Base-by-base conservation (phyloP, 64 coral and sea anemone species). In the Actinia tenebrosa region DNA sequence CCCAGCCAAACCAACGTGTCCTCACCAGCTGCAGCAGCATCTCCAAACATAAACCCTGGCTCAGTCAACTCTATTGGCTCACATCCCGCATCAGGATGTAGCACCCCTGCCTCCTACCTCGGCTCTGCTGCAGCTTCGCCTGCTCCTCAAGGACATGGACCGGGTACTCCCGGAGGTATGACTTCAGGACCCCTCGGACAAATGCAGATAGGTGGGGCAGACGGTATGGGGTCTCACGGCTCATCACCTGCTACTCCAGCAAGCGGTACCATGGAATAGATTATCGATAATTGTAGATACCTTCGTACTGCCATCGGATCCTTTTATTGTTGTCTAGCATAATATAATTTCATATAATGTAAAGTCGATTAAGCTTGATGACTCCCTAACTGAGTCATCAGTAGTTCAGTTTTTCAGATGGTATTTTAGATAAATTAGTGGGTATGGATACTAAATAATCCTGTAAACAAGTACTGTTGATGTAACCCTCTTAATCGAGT, bases 101-200 rank as follows among this genome's bases (percentile, higher is more conserved):
- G 90, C 62, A 92, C 90, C 17, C 90, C 90, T n/a, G 90, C 84
- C n/a, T 92, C 90, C 56, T 92, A 87, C 79, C 84, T 92, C 64
- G 90, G 90, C 44, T 75, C 69, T 75, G 84, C 83, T 7, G 80
- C 86, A 46, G 90, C 90, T 5, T 79, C 85, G 0, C 86, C 90
- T 25, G 84, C 85, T 1, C 86, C 85, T 2, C 84, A 69, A 22
- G 84, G 55, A 10, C 86, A 83, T 45, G 85, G 60, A 15, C 90
- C 90, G 16, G 78, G 90, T 25, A 92, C 90, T 22, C 90, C 90
- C 4, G 86, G 85, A 54, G 58, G 52, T 56, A 60, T 19, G 18
- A 56, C 90, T 37, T 15, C 64, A 26, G 45, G 72, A 56, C 45
- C 80, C 62, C 56, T 68, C 19, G 25, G 71, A 44, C 85, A 87